phyloP scores from a whole-genome alignment of 2,888 invertebrate genomes.

The Eristalis pertinax region DNA sequence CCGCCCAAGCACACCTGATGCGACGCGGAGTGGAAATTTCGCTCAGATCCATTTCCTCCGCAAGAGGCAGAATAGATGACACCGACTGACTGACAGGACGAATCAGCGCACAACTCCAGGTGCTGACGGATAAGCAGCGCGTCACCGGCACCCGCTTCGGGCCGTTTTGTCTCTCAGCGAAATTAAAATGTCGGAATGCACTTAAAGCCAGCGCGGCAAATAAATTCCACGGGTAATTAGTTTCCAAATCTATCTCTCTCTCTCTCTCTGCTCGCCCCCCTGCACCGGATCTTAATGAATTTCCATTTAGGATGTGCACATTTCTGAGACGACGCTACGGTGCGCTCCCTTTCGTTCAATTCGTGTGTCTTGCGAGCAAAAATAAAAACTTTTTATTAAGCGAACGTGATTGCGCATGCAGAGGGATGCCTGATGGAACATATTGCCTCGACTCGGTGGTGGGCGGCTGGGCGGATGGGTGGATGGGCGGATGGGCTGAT shows the following conservation, averaged over 20 bases:
- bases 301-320: slow-evolving; percentile 40
- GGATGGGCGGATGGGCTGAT: neutral
- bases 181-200: slow-evolving; percentile 71
- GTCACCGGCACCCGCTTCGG: neutral
- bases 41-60: slow-evolving; percentile 35
- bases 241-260: slow-evolving; percentile 45
- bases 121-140: slow-evolving; percentile 58
- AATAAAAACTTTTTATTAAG: slow-evolving; percentile 67
- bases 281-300: slow-evolving; percentile 42
- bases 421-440: slow-evolving; percentile 3
- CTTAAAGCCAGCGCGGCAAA: slow-evolving; percentile 51
- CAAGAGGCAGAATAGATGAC: slow-evolving; percentile 1
- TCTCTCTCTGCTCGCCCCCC: neutral
- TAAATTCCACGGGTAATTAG: slow-evolving; percentile 68
- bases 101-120: slow-evolving; percentile 55
- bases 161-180: slow-evolving; percentile 32
- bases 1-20: slow-evolving; percentile 40
- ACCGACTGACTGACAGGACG: slow-evolving; percentile 60
- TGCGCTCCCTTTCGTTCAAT: slow-evolving; percentile 18
- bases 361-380: slow-evolving; percentile 34
- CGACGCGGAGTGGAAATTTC: slow-evolving; percentile 23
- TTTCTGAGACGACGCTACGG: neutral
- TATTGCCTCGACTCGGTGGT: neutral
- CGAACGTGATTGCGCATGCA: slow-evolving; percentile 60
- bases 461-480: neutral